These are phyloP conservation scores for Archips crataeganus DNA, from an alignment of 2,888 invertebrate species.

Conservation along the genomic window DNA sequence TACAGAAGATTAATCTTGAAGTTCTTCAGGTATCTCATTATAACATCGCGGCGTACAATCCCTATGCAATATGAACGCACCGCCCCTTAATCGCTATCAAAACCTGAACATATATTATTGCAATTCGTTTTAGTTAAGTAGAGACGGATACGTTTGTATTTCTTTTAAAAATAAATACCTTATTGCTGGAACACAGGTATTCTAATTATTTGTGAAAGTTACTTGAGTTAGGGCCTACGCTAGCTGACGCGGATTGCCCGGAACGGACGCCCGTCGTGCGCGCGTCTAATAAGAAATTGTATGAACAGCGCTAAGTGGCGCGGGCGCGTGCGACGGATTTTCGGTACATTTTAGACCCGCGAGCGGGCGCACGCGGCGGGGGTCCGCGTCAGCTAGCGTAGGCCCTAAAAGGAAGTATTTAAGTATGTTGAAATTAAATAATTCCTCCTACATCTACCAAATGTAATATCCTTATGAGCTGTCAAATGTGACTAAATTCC, in stretches of 20 bases:
- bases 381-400: too few species aligned
- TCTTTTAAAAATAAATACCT: conserved; percentile 33
- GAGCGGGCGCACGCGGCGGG: too few species aligned
- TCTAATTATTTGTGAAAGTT: conserved; percentile 16
- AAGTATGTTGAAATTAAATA: background rate
- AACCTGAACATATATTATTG: conserved; percentile 43
- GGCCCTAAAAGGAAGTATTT: conserved; percentile 13
- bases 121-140: conserved; percentile 41
- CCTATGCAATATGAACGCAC: conserved; percentile 33
- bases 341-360: too few species aligned
- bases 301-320: too few species aligned
- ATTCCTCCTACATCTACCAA: conserved; percentile 22
- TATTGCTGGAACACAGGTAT: conserved; percentile 41
- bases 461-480: conserved; percentile 30
- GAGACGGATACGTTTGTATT: conserved; percentile 44
- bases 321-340: too few species aligned
- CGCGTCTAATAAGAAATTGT: too few species aligned
- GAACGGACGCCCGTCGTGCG: too few species aligned
- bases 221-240: too few species aligned
- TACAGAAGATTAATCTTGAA: conserved; percentile 28
- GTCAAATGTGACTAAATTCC: conserved; percentile 39
- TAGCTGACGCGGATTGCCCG: too few species aligned
- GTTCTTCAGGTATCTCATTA: conserved; percentile 10
- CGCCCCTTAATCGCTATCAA: conserved; percentile 38
- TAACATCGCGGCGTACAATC: conserved; percentile 13